Percentiles rank a stretch among this genome's conserved stretches.
These are phyloP conservation scores for Channa striata DNA, from an alignment of 2,797 vertebrate genomes.

Conservation along the genomic window DNA sequence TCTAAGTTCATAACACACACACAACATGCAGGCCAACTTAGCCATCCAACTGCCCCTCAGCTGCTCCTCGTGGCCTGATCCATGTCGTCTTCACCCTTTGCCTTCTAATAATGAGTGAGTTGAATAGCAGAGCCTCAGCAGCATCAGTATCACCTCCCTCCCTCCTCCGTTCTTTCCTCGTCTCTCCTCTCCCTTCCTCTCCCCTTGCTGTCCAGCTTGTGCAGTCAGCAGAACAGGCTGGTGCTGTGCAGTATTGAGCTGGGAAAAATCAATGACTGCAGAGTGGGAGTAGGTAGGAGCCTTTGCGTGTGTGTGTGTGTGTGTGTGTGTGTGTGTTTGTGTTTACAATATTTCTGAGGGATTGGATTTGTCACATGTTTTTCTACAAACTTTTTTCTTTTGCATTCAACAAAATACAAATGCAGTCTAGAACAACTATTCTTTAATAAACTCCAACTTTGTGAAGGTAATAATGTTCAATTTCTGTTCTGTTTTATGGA, in stretches of 20 bases:
- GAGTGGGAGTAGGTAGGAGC: conserved; percentile 70
- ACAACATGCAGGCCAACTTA: conserved; percentile 3
- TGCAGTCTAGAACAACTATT: too few species aligned
- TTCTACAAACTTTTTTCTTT: too few species aligned
- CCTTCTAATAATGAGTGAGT: conserved; percentile 63
- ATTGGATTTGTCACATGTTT: conserved; percentile 67
- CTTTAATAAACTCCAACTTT: too few species aligned
- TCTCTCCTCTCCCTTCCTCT: conserved; percentile 9
- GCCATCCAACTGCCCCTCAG: conserved; percentile 26
- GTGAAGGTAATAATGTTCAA: too few species aligned
- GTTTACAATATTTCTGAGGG: conserved; percentile 33
- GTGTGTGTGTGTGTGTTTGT: conserved; percentile 18
- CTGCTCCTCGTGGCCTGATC: conserved; percentile 41
- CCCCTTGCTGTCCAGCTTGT: conserved; percentile 72
- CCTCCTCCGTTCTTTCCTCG: not conserved
- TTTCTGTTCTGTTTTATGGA: too few species aligned
- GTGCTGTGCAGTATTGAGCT: conserved; percentile 81
- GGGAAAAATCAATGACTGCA: conserved; percentile 82
- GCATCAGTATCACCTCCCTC: conserved; percentile 48
- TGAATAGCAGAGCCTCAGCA: conserved; percentile 68
- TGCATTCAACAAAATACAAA: too few species aligned
- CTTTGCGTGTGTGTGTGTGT: conserved; percentile 22
- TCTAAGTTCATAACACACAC: conserved; percentile 1
- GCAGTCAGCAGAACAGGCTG: conserved; percentile 83
- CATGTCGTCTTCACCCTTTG: conserved; percentile 55